phyloP scores from a whole-genome alignment of 2,888 invertebrate genomes.

The Deroplatys truncata region DNA sequence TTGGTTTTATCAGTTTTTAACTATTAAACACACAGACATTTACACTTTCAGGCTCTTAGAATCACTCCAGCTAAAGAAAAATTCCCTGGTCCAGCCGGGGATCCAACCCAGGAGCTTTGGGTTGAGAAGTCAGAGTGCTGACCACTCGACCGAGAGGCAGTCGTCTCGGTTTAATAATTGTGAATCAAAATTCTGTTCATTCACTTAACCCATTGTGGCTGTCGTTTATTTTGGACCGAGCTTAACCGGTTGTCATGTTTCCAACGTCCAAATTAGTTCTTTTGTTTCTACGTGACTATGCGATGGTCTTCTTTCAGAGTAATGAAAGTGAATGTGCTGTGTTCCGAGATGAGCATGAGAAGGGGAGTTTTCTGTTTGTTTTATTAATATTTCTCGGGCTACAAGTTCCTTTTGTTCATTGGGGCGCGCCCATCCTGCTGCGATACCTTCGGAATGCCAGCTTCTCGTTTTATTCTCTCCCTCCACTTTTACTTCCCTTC shows the following conservation, averaged over 20 bases:
- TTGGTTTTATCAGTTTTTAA: too few relatives aligned
- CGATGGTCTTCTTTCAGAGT: neutral
- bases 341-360: neutral
- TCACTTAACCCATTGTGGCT: too few relatives aligned
- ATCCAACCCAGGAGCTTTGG: too few relatives aligned
- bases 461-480: neutral
- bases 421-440: neutral
- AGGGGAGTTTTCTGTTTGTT: neutral
- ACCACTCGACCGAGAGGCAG: too few relatives aligned
- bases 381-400: neutral
- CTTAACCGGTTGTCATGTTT: neutral
- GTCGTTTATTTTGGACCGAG: too few relatives aligned
- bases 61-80: too few relatives aligned
- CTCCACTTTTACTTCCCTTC: neutral
- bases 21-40: too few relatives aligned
- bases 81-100: too few relatives aligned
- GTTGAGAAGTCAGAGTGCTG: too few relatives aligned
- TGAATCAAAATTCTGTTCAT: too few relatives aligned
- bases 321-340: neutral
- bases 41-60: too few relatives aligned
- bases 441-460: neutral
- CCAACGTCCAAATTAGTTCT: neutral
- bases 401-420: neutral
- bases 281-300: neutral
- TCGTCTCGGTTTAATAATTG: too few relatives aligned